Evolutionary conservation across 2,113 vertebrate species (phyloP).

Genomic region (Rattus norvegicus): DNA sequence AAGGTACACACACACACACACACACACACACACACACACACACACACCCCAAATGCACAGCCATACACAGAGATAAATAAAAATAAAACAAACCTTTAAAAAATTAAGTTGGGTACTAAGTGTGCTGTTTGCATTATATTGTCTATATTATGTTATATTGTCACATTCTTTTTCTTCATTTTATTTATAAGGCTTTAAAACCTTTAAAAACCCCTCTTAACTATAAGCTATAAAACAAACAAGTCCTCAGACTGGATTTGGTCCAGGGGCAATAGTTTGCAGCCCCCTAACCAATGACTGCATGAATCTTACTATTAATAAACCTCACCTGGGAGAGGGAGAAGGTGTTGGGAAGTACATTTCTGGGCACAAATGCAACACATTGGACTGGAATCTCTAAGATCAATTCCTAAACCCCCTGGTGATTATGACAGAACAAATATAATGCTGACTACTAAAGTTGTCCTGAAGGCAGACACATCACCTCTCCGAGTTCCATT

Average conservation of each 20-base stretch:
- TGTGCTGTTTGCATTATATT: not conserved
- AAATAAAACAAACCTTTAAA: not conserved
- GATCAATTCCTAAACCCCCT: not conserved
- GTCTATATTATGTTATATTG: not conserved
- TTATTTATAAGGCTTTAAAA: slow-evolving; percentile 28
- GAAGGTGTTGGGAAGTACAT: not conserved
- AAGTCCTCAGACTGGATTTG: not conserved
- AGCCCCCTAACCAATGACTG: not conserved
- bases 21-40: not conserved
- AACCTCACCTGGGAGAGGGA: not conserved
- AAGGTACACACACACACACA: not conserved
- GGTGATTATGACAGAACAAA: not conserved
- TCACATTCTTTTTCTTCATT: not conserved
- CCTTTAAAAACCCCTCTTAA: not conserved
- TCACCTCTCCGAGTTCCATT: not conserved
- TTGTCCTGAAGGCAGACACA: not conserved
- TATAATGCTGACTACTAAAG: not conserved
- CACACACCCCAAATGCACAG: not conserved
- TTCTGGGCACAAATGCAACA: not conserved
- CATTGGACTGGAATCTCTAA: not conserved
- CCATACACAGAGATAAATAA: not conserved
- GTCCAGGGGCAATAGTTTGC: not conserved
- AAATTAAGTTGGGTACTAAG: not conserved
- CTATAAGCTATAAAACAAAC: slow-evolving; percentile 5
- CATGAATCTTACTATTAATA: not conserved